These are phyloP conservation scores for Archivesica marissinica DNA, from an alignment of 1,140 invertebrate genomes.

Conservation along the genomic window DNA sequence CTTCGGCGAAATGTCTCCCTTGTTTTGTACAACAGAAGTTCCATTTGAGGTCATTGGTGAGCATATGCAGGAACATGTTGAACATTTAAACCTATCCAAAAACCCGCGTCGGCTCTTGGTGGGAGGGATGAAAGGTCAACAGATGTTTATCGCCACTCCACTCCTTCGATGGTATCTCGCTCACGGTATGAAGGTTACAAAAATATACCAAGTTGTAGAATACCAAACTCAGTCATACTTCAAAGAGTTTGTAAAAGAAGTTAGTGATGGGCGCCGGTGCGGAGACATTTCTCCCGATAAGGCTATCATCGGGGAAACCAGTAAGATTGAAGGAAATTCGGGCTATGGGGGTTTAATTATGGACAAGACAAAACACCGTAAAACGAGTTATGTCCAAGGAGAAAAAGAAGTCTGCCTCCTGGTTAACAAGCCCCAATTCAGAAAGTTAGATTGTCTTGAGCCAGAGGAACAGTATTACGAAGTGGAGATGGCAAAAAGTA, in stretches of 20 bases:
- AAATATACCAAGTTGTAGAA: slow-evolving; percentile 59
- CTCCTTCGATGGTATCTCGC: slow-evolving; percentile 39
- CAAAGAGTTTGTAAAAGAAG: slow-evolving; percentile 37
- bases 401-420: neutral
- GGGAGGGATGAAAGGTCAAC: slow-evolving; percentile 45
- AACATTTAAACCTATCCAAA: slow-evolving; percentile 16
- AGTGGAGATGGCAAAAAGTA: neutral
- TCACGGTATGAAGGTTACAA: slow-evolving; percentile 32
- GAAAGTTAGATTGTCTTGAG: slow-evolving; percentile 17
- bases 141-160: slow-evolving; percentile 23
- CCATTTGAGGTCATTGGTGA: slow-evolving; percentile 47
- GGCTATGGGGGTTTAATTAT: slow-evolving; percentile 48
- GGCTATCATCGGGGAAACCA: slow-evolving; percentile 52
- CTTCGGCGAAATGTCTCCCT: slow-evolving; percentile 9
- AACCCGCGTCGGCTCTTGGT: slow-evolving; percentile 42
- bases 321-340: slow-evolving; percentile 56
- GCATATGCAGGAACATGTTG: slow-evolving; percentile 51
- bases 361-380: slow-evolving; percentile 48
- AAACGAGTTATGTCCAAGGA: slow-evolving; percentile 30
- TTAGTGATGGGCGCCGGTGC: slow-evolving; percentile 49
- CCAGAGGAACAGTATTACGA: slow-evolving; percentile 34
- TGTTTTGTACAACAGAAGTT: slow-evolving; percentile 49
- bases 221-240: slow-evolving; percentile 31
- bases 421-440: slow-evolving; percentile 38
- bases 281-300: slow-evolving; percentile 38